Evolutionary conservation across 2,888 invertebrate genomes (phyloP), one percentile per base, ranked within the genome.

Genomic region (Oscheius sp.): DNA sequence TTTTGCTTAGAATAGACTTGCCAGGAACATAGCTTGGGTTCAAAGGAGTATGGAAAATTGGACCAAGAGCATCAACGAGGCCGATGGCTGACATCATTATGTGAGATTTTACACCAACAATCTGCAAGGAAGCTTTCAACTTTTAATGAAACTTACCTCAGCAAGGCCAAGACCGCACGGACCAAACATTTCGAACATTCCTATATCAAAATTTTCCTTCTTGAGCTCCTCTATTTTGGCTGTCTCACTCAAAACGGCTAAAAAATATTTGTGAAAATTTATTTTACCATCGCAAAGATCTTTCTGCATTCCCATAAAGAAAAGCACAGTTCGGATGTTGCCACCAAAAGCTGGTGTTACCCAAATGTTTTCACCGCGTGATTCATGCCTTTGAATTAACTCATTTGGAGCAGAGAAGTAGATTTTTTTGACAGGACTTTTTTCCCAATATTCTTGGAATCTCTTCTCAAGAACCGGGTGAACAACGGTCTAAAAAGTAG

Each of bases 61-160:
- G 50, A 8, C 34, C 37, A 6, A 52, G 29, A 20, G 37, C 23
- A 20, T 50, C 50, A 12, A 65, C 17, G 6, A 65, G 29, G 12
- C 65, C 65, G 46, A 65, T 65, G 2, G 65, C 27, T n/a, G 33
- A 33, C 33, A 55, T 55, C 55, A 55, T 55, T 10, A 55, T 55
- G 33, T 55, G 55, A 5, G 55, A 29, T 29, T 55, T 55, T 5
- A 55, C 55, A 12, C 55, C 55, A 20, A 55, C 10, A 2, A 55
- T 34, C 55, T 55, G 10, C 27, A 25, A 33, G 29, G 15, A 31
- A 5, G 27, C 15, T 25, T 29, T 29, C 10, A 23, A 23, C n/a
- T 52, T 12, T 53, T 17, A 25, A 8, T 53, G 5, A 12, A 15
- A 29, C 42, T 61, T n/a, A 61, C 61, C 29, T 61, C 61, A 23